Percentiles rank a stretch among this genome's conserved stretches.
These are phyloP conservation scores for Malacosoma neustria DNA, from an alignment of 2,888 invertebrate species.

Conservation along the genomic window DNA sequence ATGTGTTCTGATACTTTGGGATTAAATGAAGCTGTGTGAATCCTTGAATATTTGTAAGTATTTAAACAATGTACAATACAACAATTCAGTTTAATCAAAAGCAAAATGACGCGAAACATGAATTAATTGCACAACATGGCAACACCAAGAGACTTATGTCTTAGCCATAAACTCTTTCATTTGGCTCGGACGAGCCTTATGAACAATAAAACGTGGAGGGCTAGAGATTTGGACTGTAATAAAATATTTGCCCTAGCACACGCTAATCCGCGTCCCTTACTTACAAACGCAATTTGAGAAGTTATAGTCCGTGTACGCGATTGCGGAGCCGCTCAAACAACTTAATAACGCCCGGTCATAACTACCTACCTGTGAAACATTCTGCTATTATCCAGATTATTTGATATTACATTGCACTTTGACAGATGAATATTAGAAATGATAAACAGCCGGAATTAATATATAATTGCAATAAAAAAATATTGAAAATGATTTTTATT, in stretches of 20 bases:
- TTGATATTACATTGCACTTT: no score
- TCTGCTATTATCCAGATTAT: not conserved
- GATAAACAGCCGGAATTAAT: no score
- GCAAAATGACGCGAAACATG: no score
- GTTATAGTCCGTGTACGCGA: constrained; percentile 48
- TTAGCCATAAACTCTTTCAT: constrained; percentile 73
- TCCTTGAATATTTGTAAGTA: no score
- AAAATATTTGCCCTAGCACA: constrained; percentile 73
- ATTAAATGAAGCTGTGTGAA: no score
- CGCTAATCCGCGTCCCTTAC: constrained; percentile 72
- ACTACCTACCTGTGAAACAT: not conserved
- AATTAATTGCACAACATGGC: constrained; percentile 28
- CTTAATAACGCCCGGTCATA: constrained; percentile 19
- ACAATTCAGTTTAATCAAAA: no score
- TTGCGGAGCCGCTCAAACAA: constrained; percentile 26
- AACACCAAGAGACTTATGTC: constrained; percentile 65
- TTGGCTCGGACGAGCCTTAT: constrained; percentile 74
- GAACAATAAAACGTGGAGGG: constrained; percentile 75
- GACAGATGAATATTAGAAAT: no score
- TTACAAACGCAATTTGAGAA: constrained; percentile 70
- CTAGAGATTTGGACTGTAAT: constrained; percentile 74
- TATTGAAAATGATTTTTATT: no score
- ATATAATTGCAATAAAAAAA: no score
- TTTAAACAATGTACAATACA: no score
- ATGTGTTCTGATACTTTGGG: no score